phyloP scores from a whole-genome alignment of 2,113 vertebrate species.

The Phalacrocorax pelagicus region DNA sequence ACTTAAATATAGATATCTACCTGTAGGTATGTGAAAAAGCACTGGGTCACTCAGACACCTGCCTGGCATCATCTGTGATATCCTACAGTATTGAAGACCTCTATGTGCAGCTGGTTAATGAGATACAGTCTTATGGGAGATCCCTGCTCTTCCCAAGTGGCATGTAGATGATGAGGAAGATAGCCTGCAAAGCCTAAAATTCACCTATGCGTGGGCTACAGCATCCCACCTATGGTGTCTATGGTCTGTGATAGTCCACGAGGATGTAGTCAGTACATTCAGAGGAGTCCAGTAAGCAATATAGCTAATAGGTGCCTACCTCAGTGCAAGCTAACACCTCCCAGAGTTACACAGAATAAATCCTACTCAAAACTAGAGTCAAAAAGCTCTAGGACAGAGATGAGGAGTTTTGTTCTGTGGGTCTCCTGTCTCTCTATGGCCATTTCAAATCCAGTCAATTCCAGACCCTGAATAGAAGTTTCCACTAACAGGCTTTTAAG shows the following conservation, averaged over 20 bases:
- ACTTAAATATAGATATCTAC: neutral
- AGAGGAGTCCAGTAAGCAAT: neutral
- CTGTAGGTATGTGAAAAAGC: neutral
- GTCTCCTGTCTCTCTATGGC: neutral
- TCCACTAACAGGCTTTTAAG: neutral
- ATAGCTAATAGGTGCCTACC: neutral
- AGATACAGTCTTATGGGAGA: neutral
- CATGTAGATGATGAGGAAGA: neutral
- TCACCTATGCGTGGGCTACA: neutral
- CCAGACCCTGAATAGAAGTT: neutral
- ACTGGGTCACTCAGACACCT: neutral
- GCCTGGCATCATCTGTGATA: neutral
- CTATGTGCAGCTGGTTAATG: neutral
- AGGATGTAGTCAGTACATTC: neutral
- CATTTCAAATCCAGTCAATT: neutral
- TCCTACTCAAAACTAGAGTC: neutral
- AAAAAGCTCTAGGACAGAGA: neutral
- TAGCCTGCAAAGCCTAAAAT: neutral
- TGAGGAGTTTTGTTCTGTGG: accelerated
- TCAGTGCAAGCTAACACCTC: accelerated
- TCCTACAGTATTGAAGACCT: neutral
- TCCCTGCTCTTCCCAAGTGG: neutral
- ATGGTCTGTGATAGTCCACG: neutral
- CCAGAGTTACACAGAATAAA: neutral
- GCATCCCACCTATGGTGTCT: neutral